Evolutionary conservation across 1,140 invertebrate genomes (phyloP), one percentile per base, ranked within the genome.

Genomic region (Teleopsis dalmanni): DNA sequence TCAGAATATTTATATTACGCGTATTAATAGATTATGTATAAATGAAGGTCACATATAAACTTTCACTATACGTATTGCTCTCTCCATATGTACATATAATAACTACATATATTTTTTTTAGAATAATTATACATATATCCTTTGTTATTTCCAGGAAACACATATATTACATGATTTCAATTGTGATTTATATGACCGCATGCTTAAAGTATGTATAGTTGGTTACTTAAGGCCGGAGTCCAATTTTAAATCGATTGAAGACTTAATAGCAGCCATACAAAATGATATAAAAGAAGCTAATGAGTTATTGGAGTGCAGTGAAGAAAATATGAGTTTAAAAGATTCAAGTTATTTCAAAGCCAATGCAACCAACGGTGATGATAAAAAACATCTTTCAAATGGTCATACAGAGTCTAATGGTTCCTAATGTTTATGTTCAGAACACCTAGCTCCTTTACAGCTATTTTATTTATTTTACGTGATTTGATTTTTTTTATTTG

Each of bases 161-260:
- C 91, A 98, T 66, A 83, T 98, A 27, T 72, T 98, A 43, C 83
- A 96, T 58, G 75, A 83, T 54, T 96, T 91, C 69, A 74, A 82
- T 14, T 64, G 78, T 29, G 91, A 97, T 73, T 91, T 98, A 58
- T 97, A 98, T 74, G 92, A 87, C 4, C 76, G 81, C 42, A 67
- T 74, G 43, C 70, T 98, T 33, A 89, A 85, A 76, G 78, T 92
- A 22, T 80, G 83, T 48, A 78, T 96, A 46, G 60, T 85, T 14
- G 90, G 87, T 21, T 95, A 87, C 62, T 78, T 97, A 49, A 73
- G 94, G 60, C 79, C 81, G 8, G 90, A 95, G 74, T 81, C 74
- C 56, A 81, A 89, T 71, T 96, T 94, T 63, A 70, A 75, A n/a
- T 86, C 82, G 8, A 56, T 92, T 73, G 84, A 89, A 36, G 82